These are phyloP conservation scores for Oscheius sp. DNA, from an alignment of 2,888 invertebrate genomes.

Conservation along the genomic window DNA sequence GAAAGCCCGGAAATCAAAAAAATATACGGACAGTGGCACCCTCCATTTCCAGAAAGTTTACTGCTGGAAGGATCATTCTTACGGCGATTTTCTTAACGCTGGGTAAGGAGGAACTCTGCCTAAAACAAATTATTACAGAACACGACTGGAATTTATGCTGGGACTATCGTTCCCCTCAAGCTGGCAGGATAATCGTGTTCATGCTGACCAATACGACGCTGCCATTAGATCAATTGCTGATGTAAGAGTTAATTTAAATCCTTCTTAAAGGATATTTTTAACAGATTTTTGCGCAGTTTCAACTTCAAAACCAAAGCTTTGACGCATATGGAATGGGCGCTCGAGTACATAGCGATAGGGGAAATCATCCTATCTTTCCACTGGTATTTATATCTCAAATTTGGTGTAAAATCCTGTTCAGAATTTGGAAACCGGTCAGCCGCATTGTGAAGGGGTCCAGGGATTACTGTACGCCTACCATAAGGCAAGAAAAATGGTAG, in stretches of 20 bases:
- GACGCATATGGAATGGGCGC: conserved; percentile 77
- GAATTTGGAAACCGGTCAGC: conserved; percentile 67
- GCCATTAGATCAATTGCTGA: conserved; percentile 64
- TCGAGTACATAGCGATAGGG: conserved; percentile 75
- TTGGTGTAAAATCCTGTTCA: conserved; percentile 3
- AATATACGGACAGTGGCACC: conserved; percentile 60
- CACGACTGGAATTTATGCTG: conserved; percentile 65
- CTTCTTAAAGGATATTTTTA: background rate
- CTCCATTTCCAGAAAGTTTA: conserved; percentile 60
- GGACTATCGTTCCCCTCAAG: conserved; percentile 63
- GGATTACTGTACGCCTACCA: conserved; percentile 78
- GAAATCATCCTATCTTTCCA: conserved; percentile 69
- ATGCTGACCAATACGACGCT: conserved; percentile 65
- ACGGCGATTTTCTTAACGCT: conserved; percentile 62
- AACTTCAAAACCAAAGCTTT: conserved; percentile 61
- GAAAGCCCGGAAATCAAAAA: conserved; percentile 63
- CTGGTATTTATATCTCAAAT: conserved; percentile 42
- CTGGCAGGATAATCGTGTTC: conserved; percentile 58
- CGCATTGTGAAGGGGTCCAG: conserved; percentile 76
- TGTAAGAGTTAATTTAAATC: conserved; percentile 20
- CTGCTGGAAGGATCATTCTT: conserved; percentile 62
- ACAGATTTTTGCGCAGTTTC: conserved; percentile 64
- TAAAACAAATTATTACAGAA: conserved; percentile 43
- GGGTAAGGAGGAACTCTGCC: conserved; percentile 45
- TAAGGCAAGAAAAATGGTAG: conserved; percentile 73